Evolutionary conservation across 2,113 vertebrate genomes (phyloP), one percentile per base, ranked within the genome.

Genomic region (Tautogolabrus adspersus): DNA sequence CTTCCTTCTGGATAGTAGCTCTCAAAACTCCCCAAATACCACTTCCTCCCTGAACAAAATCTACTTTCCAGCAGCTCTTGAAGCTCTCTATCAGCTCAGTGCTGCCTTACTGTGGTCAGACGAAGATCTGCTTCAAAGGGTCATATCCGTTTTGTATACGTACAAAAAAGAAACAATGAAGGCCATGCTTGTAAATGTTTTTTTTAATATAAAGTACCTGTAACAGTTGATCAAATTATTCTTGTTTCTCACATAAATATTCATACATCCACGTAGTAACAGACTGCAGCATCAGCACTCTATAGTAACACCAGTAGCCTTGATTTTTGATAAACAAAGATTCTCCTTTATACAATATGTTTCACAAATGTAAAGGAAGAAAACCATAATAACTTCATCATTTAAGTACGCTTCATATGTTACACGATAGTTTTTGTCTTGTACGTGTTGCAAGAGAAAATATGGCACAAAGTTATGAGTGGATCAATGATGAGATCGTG

Each of bases 161-260:
- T 18, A 2, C 5, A 52, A 46, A 63, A 72, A 64, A 72, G 1
- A 60, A 85, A 54, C 16, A 64, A 26, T 44, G 6, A 52, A 42
- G 15, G n/a, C 52, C 19, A 12, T 77, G 83, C 68, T 92, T 90
- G 87, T 87, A 93, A 93, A 93, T 75, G 49, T 92, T 91, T 90
- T 94, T 91, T 34, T 34, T 26, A 26, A 92, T 94, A 93, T 82
- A 94, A 94, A 94, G 91, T 90, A 87, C 87, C 79, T 93, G 90
- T 91, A 93, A 93, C 88, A 90, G 89, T 90, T 91, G 89, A 92
- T 89, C 89, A 89, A 89, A 91, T 78, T 81, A 76, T 91, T 90
- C 86, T 83, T 86, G 89, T 87, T 83, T 89, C 88, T 87, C 89
- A 91, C 91, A 90, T 89, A 92, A 89, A 90, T 91, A 82, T 87